Evolutionary conservation across 2,888 invertebrate species (phyloP).

Genomic region (Tuta absoluta): DNA sequence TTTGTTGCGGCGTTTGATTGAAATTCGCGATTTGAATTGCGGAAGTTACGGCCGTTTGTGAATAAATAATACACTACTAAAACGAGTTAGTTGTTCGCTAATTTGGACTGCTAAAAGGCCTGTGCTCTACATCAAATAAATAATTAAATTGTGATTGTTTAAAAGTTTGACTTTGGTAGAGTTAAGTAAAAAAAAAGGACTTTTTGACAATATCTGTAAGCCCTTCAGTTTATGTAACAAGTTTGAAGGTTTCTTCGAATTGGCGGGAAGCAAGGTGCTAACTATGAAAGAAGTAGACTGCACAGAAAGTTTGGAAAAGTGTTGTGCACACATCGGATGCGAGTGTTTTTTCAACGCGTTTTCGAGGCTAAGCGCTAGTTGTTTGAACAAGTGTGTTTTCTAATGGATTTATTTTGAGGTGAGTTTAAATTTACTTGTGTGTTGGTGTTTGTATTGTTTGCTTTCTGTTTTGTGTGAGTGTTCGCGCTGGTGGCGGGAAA

Average conservation of each 20-base stretch:
- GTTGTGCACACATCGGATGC: slow-evolving; percentile 74
- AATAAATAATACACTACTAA: slow-evolving; percentile 16
- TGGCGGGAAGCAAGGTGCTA: slow-evolving; percentile 67
- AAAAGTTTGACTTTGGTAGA: neutral
- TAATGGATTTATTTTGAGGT: slow-evolving; percentile 82
- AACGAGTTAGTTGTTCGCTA: slow-evolving; percentile 45
- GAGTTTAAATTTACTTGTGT: slow-evolving; percentile 81
- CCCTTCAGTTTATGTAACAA: neutral
- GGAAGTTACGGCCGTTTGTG: slow-evolving; percentile 55
- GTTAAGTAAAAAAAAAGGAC: neutral
- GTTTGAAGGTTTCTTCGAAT: slow-evolving; percentile 50
- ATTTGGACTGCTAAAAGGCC: slow-evolving; percentile 42
- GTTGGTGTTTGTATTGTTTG: slow-evolving; percentile 81
- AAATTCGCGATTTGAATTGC: slow-evolving; percentile 61
- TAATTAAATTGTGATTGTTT: neutral
- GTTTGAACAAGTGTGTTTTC: slow-evolving; percentile 82
- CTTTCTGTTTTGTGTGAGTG: slow-evolving; percentile 77
- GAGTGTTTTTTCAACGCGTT: slow-evolving; percentile 81
- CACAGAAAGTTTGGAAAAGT: slow-evolving; percentile 78
- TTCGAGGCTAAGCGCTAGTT: slow-evolving; percentile 81
- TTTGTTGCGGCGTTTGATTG: slow-evolving; percentile 65
- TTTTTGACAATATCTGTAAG: neutral
- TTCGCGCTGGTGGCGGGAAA: slow-evolving; percentile 79
- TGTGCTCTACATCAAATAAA: slow-evolving; percentile 10
- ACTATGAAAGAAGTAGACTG: slow-evolving; percentile 61